phyloP scores from a whole-genome alignment of 2,113 vertebrate genomes.

The Euleptes europaea region DNA sequence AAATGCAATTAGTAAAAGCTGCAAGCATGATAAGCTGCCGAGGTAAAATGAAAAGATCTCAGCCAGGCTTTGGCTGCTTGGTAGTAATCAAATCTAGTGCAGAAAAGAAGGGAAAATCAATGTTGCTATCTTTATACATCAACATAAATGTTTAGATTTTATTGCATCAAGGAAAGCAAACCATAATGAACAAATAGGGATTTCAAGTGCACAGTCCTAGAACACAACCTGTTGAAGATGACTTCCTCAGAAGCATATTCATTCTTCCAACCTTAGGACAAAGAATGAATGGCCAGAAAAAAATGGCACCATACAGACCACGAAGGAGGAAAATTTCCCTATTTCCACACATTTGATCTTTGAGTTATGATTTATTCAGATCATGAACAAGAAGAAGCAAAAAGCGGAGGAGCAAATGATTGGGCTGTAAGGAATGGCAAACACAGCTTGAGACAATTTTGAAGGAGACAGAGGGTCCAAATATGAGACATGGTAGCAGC shows the following conservation, averaged over 20 bases:
- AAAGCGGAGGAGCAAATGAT: too few relatives aligned
- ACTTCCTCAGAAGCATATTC: conserved; percentile 8
- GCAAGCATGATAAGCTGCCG: conserved; percentile 49
- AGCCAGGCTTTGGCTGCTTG: conserved; percentile 60
- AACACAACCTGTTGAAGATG: conserved; percentile 33
- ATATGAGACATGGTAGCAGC: too few relatives aligned
- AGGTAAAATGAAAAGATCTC: conserved; percentile 58
- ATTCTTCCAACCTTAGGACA: not conserved
- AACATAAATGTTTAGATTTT: conserved; percentile 71
- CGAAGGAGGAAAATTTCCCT: not conserved
- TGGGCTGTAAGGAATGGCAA: too few relatives aligned
- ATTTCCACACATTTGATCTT: not conserved
- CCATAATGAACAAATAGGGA: conserved; percentile 57
- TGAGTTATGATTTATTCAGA: not conserved
- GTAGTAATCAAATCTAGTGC: conserved; percentile 64
- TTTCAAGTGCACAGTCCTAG: conserved; percentile 43
- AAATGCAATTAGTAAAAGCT: conserved; percentile 60
- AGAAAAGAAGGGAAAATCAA: conserved; percentile 63
- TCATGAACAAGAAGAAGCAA: too few relatives aligned
- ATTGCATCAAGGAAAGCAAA: conserved; percentile 57
- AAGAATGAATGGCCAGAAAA: not conserved
- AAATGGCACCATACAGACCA: not conserved
- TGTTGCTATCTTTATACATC: conserved; percentile 67
- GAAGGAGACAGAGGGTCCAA: too few relatives aligned
- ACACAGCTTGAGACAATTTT: too few relatives aligned